These are phyloP conservation scores for Tuberolachnus salignus DNA, from an alignment of 2,888 invertebrate genomes.

Conservation along the genomic window DNA sequence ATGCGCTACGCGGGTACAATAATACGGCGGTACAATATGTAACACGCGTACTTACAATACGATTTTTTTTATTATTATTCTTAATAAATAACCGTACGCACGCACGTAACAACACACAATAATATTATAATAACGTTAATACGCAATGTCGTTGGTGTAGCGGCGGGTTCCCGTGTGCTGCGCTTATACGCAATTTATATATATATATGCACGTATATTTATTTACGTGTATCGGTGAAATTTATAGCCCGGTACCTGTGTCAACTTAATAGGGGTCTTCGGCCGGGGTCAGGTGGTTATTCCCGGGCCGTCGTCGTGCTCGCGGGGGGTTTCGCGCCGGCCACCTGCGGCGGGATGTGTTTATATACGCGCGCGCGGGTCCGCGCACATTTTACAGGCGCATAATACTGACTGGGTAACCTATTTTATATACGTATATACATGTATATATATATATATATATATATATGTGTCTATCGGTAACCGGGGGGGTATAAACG, in stretches of 20 bases:
- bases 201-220: background rate
- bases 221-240: slow-evolving; percentile 30
- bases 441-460: background rate
- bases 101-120: too few species aligned
- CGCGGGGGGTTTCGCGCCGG: slow-evolving; percentile 51
- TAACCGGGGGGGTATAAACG: slow-evolving; percentile 32
- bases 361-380: background rate
- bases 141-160: background rate
- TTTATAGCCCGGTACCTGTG: slow-evolving; percentile 49
- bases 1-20: too few species aligned
- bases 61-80: too few species aligned
- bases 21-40: background rate
- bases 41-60: background rate
- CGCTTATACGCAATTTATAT: background rate
- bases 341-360: slow-evolving; percentile 52
- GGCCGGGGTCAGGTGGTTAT: slow-evolving; percentile 49
- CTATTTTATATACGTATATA: background rate
- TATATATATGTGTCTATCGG: background rate
- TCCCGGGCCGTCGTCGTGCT: slow-evolving; percentile 38
- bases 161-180: slow-evolving; percentile 19
- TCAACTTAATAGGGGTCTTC: slow-evolving; percentile 54
- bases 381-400: background rate
- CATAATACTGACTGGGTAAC: background rate
- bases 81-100: too few species aligned
- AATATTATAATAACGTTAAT: too few species aligned